Base-by-base conservation (phyloP, 2,888 invertebrate genomes). In the Neoitamus cyanurus region DNA sequence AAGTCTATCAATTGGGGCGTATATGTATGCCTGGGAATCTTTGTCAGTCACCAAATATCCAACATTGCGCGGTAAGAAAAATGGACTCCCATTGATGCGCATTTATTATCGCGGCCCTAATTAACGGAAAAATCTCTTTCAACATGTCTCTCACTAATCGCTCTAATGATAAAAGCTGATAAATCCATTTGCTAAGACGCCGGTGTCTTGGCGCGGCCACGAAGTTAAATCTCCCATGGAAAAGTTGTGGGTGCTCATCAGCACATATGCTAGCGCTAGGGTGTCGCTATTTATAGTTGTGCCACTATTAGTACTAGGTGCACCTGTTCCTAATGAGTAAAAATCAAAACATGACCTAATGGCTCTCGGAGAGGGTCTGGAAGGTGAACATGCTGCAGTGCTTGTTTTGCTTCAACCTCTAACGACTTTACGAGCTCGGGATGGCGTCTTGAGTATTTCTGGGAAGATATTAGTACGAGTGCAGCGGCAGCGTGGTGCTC, bases 251-350 rank as follows among this genome's bases (percentile, higher is more conserved):
- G 34, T 34, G 36, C 73, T 20, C n/a, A 34, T 20, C n/a, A 34
- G 37, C 73, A 34, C 28, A 77, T 42, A n/a, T n/a, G n/a, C n/a
- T n/a, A n/a, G n/a, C n/a, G 77, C 46, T 11, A 34, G 31, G 6
- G 42, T 13, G 77, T 6, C 9, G 25, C 42, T 77, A 77, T 77
- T 77, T 77, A 9, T 46, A 42, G 46, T 6, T 7, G 9, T 20
- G 68, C 30, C 42, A 42, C 31, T 34, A 20, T 11, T 2, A 3
- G 42, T 69, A 28, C 11, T 28, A 28, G 75, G 28, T 84, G 69
- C 84, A 84, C 84, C 84, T 84, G 84, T 84, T 77, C 28, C 75
- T 84, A 84, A 84, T 84, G 84, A 84, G 75, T 75, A 75, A 84
- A 77, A 68, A 84, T 31, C 20, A 58, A 68, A 75, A 75, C 70